Base-by-base conservation (phyloP, 2,113 vertebrate genomes). In the Gobio gobio region DNA sequence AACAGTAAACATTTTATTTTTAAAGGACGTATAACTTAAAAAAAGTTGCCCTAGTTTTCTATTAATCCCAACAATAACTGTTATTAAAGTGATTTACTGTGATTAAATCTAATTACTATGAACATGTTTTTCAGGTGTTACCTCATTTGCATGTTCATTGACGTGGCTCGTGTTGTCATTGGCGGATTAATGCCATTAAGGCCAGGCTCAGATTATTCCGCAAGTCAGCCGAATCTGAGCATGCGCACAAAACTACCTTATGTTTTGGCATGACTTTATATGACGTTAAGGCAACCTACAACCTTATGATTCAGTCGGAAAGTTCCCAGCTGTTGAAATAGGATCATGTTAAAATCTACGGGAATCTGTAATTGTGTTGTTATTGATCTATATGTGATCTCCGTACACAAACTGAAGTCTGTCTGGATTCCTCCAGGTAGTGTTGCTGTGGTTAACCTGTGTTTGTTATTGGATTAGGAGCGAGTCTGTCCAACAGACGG, bases 401-500 rank as follows among this genome's bases (percentile, higher is more conserved):
- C 29, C 18, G 33, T 13, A 13, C 18, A 2, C 24, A 40, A 77
- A 12, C 5, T 6, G 7, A 40, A 40, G 56, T 78, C 33, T 43
- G 24, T 18, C 5, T 58, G 10, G 40, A 36, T 56, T 58, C 4
- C 5, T 56, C n/a, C 36, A 12, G 51, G 24, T n/a, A n/a, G n/a
- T 40, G 45, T 33, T 70, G 12, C 78, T 47, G 26, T 33, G 1
- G 3, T 14, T 8, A 2, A 7, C 51, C 33, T 43, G 66, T 68
- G 73, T 47, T 64, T 74, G 29, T 22, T 16, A 56, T 43, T 24
- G 26, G 84, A 84, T 88, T 83, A 86, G 63, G 45, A 10, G 59
- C 24, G 33, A 59, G 18, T n/a, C 43, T 40, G 84, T 86, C 56
- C 26, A 24, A n/a, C 76, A 68, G 47, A 36, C 58, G 18, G 43